Base-by-base conservation (phyloP, 2,888 invertebrate genomes). In the Alcis repandata region DNA sequence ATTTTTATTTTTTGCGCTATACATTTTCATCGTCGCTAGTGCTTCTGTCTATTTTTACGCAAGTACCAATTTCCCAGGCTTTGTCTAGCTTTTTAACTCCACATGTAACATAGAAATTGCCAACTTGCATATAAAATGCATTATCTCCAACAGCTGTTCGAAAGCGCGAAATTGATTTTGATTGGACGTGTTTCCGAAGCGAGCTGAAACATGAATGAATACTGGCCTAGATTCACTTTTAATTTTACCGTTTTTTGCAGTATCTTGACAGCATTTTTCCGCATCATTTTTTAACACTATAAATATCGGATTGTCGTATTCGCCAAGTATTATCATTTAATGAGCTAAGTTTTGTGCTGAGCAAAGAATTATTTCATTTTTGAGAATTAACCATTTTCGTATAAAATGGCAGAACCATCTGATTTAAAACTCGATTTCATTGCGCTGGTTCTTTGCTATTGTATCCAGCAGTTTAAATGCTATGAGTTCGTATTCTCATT, bases 111-210 rank as follows among this genome's bases (percentile, higher is more conserved):
- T 45, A 36, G 45, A 22, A 53, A 22, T 40, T 32, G 32, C 51
- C 43, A 45, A 57, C 32, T 36, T 59, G 59, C 36, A 54, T 51
- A 53, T 54, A 52, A 43, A 63, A 63, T 59, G 61, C 67, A 62
- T 62, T 66, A 56, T 67, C 46, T 59, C 62, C 57, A 66, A 46
- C 41, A 46, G 40, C 46, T 48, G 58, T 54, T 61, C 40, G 65
- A 70, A 70, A 69, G 65, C 72, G 67, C 57, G 68, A 69, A 70
- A 70, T 72, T 68, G 67, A 56, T 70, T 68, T 62, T 67, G 62
- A 70, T 70, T 70, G 54, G 62, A 51, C 46, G 38, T 33, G 53
- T 56, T 61, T 53, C 33, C 33, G 52, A 59, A 40, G 7, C 36
- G 43, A 52, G 20, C 41, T 65, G 19, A 56, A 64, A 51, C 59